Evolutionary conservation across 2,888 invertebrate species (phyloP).

Genomic region (Saturnia japonica): DNA sequence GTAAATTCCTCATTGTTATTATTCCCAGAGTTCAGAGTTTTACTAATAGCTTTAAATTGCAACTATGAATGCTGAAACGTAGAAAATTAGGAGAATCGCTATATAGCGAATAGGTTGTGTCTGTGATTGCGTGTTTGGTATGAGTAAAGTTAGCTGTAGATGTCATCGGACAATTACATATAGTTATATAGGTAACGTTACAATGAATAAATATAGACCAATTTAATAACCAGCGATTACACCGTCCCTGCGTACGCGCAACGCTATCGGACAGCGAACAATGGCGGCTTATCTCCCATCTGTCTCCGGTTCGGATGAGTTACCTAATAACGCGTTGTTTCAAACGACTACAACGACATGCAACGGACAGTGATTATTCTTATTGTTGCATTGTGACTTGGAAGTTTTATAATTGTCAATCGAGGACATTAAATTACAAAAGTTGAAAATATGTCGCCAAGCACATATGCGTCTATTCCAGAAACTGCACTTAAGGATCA

Average conservation of each 20-base stretch:
- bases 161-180: background rate
- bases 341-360: constrained; percentile 3
- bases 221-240: background rate
- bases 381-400: constrained; percentile 6
- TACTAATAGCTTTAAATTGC: no score
- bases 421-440: background rate
- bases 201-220: background rate
- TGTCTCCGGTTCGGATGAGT: constrained; percentile 35
- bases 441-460: no score
- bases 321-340: constrained; percentile 13
- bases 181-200: background rate
- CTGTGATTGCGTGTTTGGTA: no score
- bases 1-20: no score
- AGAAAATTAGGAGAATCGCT: no score
- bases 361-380: background rate
- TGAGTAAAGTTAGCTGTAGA: no score
- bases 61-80: no score
- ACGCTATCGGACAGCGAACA: constrained; percentile 14
- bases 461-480: no score
- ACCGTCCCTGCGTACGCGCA: background rate
- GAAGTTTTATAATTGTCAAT: constrained; percentile 2
- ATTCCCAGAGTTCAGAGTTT: no score
- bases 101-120: no score
- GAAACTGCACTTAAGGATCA: no score
- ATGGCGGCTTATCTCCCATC: constrained; percentile 35